Percentiles rank a stretch among this genome's conserved stretches.
These are phyloP conservation scores for Hypomesus transpacificus DNA, from an alignment of 2,113 vertebrate genomes.

Conservation along the genomic window DNA sequence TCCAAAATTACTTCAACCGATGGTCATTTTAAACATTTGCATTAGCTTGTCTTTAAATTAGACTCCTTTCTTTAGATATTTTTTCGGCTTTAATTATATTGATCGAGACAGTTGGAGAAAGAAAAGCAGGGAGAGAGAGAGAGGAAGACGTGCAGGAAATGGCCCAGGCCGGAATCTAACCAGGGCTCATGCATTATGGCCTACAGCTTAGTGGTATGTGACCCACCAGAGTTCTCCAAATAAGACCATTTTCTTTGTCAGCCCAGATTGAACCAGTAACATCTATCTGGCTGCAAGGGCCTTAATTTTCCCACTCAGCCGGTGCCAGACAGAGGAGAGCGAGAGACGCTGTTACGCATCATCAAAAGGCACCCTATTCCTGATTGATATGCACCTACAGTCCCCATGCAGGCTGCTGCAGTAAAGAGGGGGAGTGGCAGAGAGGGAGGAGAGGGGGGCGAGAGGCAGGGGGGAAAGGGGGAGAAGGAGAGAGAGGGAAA, in stretches of 20 bases:
- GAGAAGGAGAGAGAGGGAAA: not conserved
- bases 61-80: no score
- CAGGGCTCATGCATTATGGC: no score
- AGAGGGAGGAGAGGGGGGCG: not conserved
- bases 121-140: no score
- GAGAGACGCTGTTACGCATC: conserved; percentile 32
- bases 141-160: no score
- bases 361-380: conserved; percentile 31
- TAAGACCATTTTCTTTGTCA: not conserved
- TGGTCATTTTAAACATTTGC: not conserved
- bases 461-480: conserved; percentile 22
- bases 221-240: no score
- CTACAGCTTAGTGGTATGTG: no score
- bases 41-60: not conserved
- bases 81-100: no score
- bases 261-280: not conserved
- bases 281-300: not conserved
- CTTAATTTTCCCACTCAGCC: not conserved
- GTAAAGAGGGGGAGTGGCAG: conserved; percentile 6
- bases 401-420: conserved; percentile 49
- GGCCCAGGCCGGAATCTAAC: no score
- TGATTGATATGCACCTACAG: conserved; percentile 66
- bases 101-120: no score
- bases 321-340: conserved; percentile 10
- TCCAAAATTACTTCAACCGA: not conserved